Evolutionary conservation across 1,140 invertebrate species (phyloP), one percentile per base, ranked within the genome.

Genomic region (Artemia franciscana): DNA sequence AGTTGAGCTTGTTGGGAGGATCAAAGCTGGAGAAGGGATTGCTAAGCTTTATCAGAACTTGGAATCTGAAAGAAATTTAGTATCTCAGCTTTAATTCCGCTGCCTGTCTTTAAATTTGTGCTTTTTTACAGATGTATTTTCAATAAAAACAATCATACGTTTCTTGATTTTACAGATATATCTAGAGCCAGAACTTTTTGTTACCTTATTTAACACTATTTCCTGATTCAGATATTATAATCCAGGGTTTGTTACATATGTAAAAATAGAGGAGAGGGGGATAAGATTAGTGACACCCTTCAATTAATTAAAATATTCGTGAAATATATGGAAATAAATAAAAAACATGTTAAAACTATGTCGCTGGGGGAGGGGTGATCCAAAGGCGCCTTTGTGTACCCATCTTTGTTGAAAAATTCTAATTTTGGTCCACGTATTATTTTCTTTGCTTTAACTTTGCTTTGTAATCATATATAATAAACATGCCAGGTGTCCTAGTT

Each of bases 21-120:
- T 82, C 26, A 82, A 81, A 59, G 80, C 80, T 57, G 70, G 69
- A 18, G 79, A 81, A 2, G 73, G 73, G 39, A 73, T 82, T 27
- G 85, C 85, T 0, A 84, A 84, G 67, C 71, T 92, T 1, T 93
- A 91, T 74, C 78, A 82, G 0, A 84, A 88, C 67, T 73, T 88
- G n/a, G 63, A 64, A 12, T 2, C 21, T 12, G 39, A 18, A 18
- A 51, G 21, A 51, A 51, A 51, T 15, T 12, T 18, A 15, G 39
- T 12, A 15, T 12, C 39, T 51, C n/a, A n/a, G 39, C 12, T 51
- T 18, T 51, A 18, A 51, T 12, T 12, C 12, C 12, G 12, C 12
- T 51, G 39, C 39, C 39, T 18, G 39, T 51, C 39, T 51, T 15
- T 15, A 12, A 15, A 18, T 51, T 51, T 15, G 21, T 15, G 3